Conservation (phyloP, 2,888 invertebrate genomes). For the Dolomedes plantarius region DNA sequence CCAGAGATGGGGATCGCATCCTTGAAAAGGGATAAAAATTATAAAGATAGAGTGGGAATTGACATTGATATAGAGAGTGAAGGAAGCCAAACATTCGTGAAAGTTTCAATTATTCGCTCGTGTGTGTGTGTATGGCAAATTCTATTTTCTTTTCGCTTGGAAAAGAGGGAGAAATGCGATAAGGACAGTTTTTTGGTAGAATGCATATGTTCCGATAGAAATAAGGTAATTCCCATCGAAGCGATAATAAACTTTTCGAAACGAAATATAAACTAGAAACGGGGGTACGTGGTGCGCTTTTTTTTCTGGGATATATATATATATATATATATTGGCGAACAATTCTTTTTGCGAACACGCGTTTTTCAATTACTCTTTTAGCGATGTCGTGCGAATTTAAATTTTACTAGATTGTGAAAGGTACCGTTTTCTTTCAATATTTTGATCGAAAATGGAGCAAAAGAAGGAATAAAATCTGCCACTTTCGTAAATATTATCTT, state of each 20-base stretch:
- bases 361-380: background rate
- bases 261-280: background rate
- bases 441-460: background rate
- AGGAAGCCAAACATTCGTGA: background rate
- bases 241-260: background rate
- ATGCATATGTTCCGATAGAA: background rate
- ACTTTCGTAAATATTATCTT: too few relatives aligned
- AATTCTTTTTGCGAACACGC: background rate
- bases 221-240: background rate
- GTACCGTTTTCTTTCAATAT: background rate
- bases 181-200: background rate
- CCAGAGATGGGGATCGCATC: background rate
- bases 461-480: too few relatives aligned
- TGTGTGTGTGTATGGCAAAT: background rate
- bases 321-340: background rate
- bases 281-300: background rate
- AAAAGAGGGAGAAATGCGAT: background rate
- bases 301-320: background rate
- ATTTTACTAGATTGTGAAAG: background rate
- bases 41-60: background rate
- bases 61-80: background rate
- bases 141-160: background rate
- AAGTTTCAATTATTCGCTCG: conserved; percentile 3
- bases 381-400: background rate
- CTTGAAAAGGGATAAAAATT: background rate